A percentile compares a stretch with the other conserved stretches of the same genome.
These are phyloP conservation scores for Escarpia spicata DNA, from an alignment of 2,888 invertebrate genomes.

Conservation along the genomic window DNA sequence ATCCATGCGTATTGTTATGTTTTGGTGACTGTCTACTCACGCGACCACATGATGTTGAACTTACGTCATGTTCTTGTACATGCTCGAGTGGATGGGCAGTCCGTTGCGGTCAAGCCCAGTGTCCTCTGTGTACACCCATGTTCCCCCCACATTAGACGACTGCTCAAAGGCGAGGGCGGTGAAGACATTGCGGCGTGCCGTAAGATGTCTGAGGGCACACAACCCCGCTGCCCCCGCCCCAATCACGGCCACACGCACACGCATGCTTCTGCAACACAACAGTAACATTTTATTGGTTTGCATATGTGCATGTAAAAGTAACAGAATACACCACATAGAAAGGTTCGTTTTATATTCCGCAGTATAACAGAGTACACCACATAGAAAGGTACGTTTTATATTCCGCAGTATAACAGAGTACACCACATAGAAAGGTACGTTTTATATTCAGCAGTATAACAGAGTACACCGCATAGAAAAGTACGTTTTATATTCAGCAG, in stretches of 20 bases:
- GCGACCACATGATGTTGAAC: slow-evolving; percentile 32
- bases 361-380: too few relatives aligned
- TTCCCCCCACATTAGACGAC: slow-evolving; percentile 81
- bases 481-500: too few relatives aligned
- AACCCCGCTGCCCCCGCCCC: slow-evolving; percentile 92
- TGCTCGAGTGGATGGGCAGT: slow-evolving; percentile 86
- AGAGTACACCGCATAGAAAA: too few relatives aligned
- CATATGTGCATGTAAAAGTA: too few relatives aligned
- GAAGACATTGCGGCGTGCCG: slow-evolving; percentile 64
- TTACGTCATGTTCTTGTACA: slow-evolving; percentile 89
- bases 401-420: too few relatives aligned
- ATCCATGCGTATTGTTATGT: too few relatives aligned
- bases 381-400: too few relatives aligned
- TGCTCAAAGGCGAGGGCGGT: slow-evolving; percentile 77
- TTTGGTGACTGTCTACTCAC: too few relatives aligned
- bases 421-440: too few relatives aligned
- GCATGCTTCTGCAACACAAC: not conserved
- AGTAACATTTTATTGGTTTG: not conserved
- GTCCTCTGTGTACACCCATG: slow-evolving; percentile 87
- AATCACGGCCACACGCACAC: slow-evolving; percentile 70
- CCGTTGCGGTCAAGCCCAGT: slow-evolving; percentile 81
- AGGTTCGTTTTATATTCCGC: too few relatives aligned
- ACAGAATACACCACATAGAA: too few relatives aligned
- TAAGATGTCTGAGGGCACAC: slow-evolving; percentile 76
- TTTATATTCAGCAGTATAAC: too few relatives aligned